Evolutionary conservation across 2,888 invertebrate genomes (phyloP).

Genomic region (Diarsia brunnea): DNA sequence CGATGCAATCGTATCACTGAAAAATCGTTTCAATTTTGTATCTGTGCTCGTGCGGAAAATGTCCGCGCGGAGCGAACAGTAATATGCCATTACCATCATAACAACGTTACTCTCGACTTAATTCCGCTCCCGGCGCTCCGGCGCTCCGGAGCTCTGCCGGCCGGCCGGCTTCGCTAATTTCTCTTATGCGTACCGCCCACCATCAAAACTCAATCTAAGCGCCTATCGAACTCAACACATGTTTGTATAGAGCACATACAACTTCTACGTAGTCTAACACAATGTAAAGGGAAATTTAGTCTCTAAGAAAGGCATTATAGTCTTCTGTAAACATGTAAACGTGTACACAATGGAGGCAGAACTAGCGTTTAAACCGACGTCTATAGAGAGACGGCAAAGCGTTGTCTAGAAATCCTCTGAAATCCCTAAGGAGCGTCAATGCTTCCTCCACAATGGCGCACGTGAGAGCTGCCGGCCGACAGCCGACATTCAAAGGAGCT

Average conservation of each 20-base stretch:
- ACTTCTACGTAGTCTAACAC: constrained; percentile 29
- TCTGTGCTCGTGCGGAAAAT: constrained; percentile 82
- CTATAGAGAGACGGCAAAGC: constrained; percentile 73
- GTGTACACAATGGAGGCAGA: constrained; percentile 71
- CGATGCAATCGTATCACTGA: constrained; percentile 84
- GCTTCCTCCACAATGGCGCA: constrained; percentile 80
- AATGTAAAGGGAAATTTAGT: constrained; percentile 36
- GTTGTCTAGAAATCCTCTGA: constrained; percentile 82
- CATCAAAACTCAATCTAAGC: constrained; percentile 71
- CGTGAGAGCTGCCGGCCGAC: constrained; percentile 79
- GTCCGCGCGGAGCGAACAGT: constrained; percentile 81
- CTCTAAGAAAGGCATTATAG: constrained; percentile 69
- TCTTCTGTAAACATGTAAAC: constrained; percentile 68
- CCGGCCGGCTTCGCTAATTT: constrained; percentile 80
- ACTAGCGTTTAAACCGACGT: constrained; percentile 71
- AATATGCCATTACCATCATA: constrained; percentile 87
- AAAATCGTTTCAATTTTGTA: constrained; percentile 87
- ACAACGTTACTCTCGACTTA: constrained; percentile 89
- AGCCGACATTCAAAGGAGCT: constrained; percentile 83
- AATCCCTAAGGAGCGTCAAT: constrained; percentile 83
- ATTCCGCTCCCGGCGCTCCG: constrained; percentile 85
- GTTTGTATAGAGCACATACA: constrained; percentile 10
- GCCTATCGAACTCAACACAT: constrained; percentile 35
- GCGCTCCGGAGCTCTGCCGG: constrained; percentile 80
- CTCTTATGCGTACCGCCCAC: constrained; percentile 75